These are phyloP conservation scores for Taxidea taxus DNA, from an alignment of 2,113 vertebrate species.

Conservation along the genomic window DNA sequence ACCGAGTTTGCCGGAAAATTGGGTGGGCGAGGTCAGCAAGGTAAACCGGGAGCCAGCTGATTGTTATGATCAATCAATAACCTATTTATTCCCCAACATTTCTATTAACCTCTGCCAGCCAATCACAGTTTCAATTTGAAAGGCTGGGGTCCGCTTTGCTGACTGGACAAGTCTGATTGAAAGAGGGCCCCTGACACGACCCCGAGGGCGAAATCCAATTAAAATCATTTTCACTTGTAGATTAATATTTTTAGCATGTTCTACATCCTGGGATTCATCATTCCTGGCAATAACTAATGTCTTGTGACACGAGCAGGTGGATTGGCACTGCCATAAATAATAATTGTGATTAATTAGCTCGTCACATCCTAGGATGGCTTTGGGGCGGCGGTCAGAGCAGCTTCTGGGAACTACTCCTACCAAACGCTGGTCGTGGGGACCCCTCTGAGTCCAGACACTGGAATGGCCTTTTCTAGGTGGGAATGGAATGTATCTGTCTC, in stretches of 20 bases:
- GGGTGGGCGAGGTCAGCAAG: slow-evolving; percentile 83
- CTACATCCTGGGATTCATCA: slow-evolving; percentile 79
- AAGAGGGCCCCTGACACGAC: slow-evolving; percentile 76
- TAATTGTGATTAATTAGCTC: slow-evolving; percentile 68
- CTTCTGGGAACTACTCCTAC: not conserved
- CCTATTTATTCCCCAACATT: slow-evolving; percentile 88
- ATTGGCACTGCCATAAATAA: slow-evolving; percentile 51
- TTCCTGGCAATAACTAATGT: slow-evolving; percentile 64
- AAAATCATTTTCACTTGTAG: slow-evolving; percentile 83
- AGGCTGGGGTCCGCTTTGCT: slow-evolving; percentile 78
- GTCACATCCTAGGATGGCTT: not conserved
- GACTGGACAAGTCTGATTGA: slow-evolving; percentile 86
- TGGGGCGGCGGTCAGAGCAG: not conserved
- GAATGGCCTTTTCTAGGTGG: not conserved
- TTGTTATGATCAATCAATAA: slow-evolving; percentile 89
- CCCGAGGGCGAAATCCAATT: slow-evolving; percentile 84
- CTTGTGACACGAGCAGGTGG: slow-evolving; percentile 59
- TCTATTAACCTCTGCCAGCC: slow-evolving; percentile 87
- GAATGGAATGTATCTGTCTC: not conserved
- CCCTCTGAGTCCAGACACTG: not conserved
- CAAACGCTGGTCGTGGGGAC: not conserved
- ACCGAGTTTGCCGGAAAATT: slow-evolving; percentile 80
- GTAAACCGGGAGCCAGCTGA: slow-evolving; percentile 82
- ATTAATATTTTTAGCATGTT: slow-evolving; percentile 84
- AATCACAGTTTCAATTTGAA: slow-evolving; percentile 81